Conservation (phyloP, 2,113 vertebrate species). For the Sturnus vulgaris region DNA sequence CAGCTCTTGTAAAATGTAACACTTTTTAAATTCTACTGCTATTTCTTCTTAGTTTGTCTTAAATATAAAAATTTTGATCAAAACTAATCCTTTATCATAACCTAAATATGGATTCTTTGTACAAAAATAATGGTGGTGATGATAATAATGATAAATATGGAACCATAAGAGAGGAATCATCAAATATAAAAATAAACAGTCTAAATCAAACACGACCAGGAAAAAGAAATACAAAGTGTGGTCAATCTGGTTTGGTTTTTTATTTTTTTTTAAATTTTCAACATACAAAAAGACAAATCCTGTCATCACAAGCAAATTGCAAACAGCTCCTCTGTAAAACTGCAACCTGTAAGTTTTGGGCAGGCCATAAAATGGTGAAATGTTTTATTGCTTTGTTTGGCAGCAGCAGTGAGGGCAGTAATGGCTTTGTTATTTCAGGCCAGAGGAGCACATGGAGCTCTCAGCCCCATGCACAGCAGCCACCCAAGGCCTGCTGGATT, state of each 20-base stretch:
- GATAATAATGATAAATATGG: background rate
- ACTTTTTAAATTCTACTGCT: background rate
- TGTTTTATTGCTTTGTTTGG: background rate
- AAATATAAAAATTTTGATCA: background rate
- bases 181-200: no score
- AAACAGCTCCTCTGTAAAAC: background rate
- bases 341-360: background rate
- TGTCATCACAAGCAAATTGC: background rate
- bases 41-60: background rate
- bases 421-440: background rate
- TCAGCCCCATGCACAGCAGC: background rate
- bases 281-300: accelerated
- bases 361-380: background rate
- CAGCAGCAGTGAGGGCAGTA: background rate
- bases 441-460: background rate
- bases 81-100: background rate
- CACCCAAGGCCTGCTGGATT: background rate
- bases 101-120: background rate
- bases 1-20: background rate
- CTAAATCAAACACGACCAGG: accelerated
- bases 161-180: background rate
- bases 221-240: background rate
- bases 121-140: background rate
- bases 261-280: background rate
- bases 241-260: background rate